phyloP scores from a whole-genome alignment of 2,113 vertebrate species.

The Urocynchramus pylzowi region DNA sequence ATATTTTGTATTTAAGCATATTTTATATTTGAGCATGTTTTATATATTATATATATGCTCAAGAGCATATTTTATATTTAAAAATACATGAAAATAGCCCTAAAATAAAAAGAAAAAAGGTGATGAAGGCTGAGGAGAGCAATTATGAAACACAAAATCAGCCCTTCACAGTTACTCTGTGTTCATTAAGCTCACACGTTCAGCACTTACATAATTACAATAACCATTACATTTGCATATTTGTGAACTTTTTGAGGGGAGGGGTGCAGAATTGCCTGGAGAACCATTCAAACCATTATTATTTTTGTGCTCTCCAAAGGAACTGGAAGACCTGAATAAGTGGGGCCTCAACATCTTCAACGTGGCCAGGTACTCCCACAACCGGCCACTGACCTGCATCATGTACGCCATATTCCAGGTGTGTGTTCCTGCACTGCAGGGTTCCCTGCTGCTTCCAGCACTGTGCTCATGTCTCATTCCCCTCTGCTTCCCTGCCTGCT shows the following conservation, averaged over 20 bases:
- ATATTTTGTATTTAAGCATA: accelerated
- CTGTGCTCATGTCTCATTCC: accelerated
- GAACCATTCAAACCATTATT: neutral
- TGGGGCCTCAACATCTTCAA: conserved; percentile 98
- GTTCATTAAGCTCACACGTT: neutral
- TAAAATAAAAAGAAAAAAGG: neutral
- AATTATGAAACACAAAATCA: neutral
- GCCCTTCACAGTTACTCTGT: neutral
- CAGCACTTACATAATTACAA: neutral
- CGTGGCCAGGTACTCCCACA: conserved; percentile 90
- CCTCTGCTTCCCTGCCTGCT: neutral
- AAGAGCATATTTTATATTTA: accelerated
- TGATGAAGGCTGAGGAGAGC: neutral
- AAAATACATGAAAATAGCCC: neutral
- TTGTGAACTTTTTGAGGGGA: neutral
- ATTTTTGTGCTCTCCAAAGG: conserved; percentile 69
- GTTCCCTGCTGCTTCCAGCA: accelerated
- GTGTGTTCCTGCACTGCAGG: neutral
- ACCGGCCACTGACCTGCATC: conserved; percentile 90
- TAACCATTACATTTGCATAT: neutral
- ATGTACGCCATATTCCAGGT: conserved; percentile 99
- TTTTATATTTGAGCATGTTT: too few relatives aligned
- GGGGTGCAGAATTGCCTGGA: neutral
- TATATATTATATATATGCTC: too few relatives aligned
- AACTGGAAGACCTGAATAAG: conserved; percentile 93